These are phyloP conservation scores for Periplaneta americana DNA, from an alignment of 1,140 invertebrate species.

Conservation along the genomic window DNA sequence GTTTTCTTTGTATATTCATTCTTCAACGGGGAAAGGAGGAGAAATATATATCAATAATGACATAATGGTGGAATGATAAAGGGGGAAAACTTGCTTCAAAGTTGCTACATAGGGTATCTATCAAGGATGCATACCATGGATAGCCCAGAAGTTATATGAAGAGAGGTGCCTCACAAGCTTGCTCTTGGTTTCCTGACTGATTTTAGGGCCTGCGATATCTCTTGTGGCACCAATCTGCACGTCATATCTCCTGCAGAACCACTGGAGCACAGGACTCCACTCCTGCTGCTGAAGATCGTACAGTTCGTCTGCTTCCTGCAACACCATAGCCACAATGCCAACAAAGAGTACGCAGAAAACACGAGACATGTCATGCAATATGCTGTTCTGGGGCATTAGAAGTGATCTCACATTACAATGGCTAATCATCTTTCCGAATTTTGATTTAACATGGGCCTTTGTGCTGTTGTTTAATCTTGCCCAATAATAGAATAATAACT, in stretches of 20 bases:
- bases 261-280: constrained; percentile 85
- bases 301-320: constrained; percentile 66
- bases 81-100: no score
- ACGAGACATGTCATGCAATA: neutral
- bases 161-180: constrained; percentile 63
- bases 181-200: constrained; percentile 59
- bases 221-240: constrained; percentile 65
- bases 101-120: no score
- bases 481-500: no score
- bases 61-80: no score
- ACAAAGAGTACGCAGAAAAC: neutral
- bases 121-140: constrained; percentile 68
- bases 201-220: constrained; percentile 56
- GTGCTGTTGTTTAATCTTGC: no score
- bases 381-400: neutral
- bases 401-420: neutral
- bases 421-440: no score
- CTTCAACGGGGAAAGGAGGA: no score
- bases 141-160: constrained; percentile 69
- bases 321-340: neutral
- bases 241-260: constrained; percentile 77
- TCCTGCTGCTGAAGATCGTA: constrained; percentile 67
- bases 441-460: no score
- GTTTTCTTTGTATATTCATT: no score
- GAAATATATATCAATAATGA: no score